phyloP scores from a whole-genome alignment of 1,140 invertebrate genomes.

The Akabosia matsudoensis region DNA sequence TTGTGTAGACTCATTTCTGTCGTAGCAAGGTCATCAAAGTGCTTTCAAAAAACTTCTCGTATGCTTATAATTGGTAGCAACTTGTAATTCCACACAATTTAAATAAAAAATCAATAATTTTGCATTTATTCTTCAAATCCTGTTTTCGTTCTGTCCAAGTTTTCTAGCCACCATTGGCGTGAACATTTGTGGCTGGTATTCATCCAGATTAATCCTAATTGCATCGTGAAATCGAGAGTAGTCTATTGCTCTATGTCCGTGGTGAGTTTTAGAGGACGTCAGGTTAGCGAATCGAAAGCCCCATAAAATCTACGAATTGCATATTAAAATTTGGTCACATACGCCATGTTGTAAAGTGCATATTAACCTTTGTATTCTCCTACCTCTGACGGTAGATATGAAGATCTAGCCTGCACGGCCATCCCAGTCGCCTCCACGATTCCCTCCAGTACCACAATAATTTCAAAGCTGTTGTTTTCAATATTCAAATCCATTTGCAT shows the following conservation, averaged over 20 bases:
- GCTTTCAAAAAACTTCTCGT: too few relatives aligned
- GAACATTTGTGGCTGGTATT: too few relatives aligned
- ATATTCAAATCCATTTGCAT: constrained; percentile 60
- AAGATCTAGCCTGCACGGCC: constrained; percentile 79
- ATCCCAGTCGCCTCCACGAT: constrained; percentile 80
- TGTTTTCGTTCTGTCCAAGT: too few relatives aligned
- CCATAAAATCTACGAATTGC: constrained; percentile 68
- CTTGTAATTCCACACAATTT: too few relatives aligned
- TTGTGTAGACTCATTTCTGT: too few relatives aligned
- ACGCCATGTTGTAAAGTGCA: too few relatives aligned
- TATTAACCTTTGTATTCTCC: neutral
- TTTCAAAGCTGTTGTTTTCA: constrained; percentile 73
- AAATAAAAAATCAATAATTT: too few relatives aligned
- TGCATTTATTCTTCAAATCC: too few relatives aligned
- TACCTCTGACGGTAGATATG: constrained; percentile 76
- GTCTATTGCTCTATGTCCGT: constrained; percentile 85
- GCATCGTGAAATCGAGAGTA: constrained; percentile 88
- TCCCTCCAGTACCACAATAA: constrained; percentile 86
- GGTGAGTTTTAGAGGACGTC: constrained; percentile 74
- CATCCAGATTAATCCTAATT: constrained; percentile 72
- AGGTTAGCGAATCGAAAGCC: constrained; percentile 81
- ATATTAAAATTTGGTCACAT: too few relatives aligned
- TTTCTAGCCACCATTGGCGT: too few relatives aligned
- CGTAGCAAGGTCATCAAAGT: too few relatives aligned
- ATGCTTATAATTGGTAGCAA: too few relatives aligned